Conservation (phyloP, 1,140 invertebrate genomes). For the Apis florea region DNA sequence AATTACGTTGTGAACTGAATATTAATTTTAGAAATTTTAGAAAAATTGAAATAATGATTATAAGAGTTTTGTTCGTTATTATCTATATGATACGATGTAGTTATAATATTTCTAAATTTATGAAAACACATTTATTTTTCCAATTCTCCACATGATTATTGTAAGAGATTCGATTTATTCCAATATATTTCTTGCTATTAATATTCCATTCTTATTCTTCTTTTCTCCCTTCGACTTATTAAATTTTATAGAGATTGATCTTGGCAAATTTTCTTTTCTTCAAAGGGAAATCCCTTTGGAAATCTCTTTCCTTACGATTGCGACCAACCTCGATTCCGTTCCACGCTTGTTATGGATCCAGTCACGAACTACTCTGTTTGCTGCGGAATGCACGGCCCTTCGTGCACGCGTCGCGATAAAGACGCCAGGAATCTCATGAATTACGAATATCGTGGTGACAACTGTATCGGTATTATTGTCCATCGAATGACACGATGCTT, state of each 20-base stretch:
- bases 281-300: neutral
- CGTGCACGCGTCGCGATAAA: neutral
- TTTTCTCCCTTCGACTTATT: too few relatives aligned
- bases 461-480: slow-evolving; percentile 41
- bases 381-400: neutral
- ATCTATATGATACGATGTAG: too few relatives aligned
- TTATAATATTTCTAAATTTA: too few relatives aligned
- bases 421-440: slow-evolving; percentile 2
- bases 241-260: neutral
- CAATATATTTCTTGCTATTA: too few relatives aligned
- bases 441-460: slow-evolving; percentile 40
- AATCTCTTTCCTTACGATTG: neutral
- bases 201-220: too few relatives aligned
- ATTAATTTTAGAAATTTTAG: too few relatives aligned
- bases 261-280: slow-evolving; percentile 30
- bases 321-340: neutral
- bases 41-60: too few relatives aligned
- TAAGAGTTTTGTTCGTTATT: too few relatives aligned
- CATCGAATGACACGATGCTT: slow-evolving; percentile 8
- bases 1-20: too few relatives aligned
- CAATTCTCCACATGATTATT: too few relatives aligned
- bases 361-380: neutral
- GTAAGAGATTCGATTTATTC: too few relatives aligned
- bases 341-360: neutral
- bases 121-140: too few relatives aligned